phyloP scores from a whole-genome alignment of 2,888 invertebrate species.

The Gymnosoma rotundatum region DNA sequence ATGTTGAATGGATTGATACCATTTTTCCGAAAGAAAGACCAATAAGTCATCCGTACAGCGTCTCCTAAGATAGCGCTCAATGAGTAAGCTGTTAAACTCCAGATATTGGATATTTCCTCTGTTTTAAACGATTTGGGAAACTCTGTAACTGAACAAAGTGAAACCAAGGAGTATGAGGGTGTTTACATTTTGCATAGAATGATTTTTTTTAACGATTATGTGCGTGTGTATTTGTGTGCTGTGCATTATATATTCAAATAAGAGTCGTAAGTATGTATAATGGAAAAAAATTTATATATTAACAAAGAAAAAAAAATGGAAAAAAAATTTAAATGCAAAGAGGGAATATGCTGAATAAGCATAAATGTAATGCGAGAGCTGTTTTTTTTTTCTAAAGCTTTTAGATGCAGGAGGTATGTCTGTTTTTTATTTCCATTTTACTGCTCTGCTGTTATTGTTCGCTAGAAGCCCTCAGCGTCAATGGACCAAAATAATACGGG shows the following conservation, averaged over 20 bases:
- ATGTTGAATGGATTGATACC: too few species aligned
- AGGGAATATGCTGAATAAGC: constrained; percentile 67
- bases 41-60: too few species aligned
- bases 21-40: too few species aligned
- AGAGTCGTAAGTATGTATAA: constrained; percentile 69
- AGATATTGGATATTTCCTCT: too few species aligned
- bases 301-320: constrained; percentile 25
- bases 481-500: constrained; percentile 80
- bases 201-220: constrained; percentile 52
- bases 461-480: constrained; percentile 77
- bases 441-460: constrained; percentile 61
- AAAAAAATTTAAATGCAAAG: constrained; percentile 54
- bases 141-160: constrained; percentile 29
- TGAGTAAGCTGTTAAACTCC: too few species aligned
- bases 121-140: constrained; percentile 7
- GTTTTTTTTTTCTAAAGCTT: constrained; percentile 44
- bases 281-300: constrained; percentile 50
- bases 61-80: too few species aligned
- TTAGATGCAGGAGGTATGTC: constrained; percentile 61
- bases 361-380: constrained; percentile 57
- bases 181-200: constrained; percentile 69
- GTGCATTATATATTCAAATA: constrained; percentile 62
- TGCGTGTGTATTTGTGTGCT: constrained; percentile 27
- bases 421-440: constrained; percentile 51
- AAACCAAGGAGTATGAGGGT: constrained; percentile 68